Evolutionary conservation across 2,797 vertebrate genomes (phyloP).

Genomic region (Paramormyrops hopkinsi): DNA sequence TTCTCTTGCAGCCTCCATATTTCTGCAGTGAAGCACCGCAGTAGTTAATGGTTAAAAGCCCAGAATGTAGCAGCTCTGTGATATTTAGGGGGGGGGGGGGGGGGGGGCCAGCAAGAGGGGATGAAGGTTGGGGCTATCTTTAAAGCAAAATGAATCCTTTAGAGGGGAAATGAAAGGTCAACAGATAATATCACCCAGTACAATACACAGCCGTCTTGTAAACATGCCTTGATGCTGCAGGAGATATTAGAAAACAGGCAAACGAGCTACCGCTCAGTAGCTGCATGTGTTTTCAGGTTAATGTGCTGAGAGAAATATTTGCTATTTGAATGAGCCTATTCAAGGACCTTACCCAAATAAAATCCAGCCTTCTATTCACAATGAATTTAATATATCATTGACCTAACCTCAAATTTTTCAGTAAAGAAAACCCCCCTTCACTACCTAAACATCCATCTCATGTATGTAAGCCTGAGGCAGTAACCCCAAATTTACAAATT

Average conservation of each 20-base stretch:
- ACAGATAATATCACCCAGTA: conserved; percentile 60
- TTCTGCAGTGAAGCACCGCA: conserved; percentile 56
- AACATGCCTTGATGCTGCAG: conserved; percentile 49
- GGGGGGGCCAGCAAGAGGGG: conserved; percentile 42
- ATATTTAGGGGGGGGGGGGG: conserved; percentile 41
- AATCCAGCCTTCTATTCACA: neutral
- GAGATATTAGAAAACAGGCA: conserved; percentile 50
- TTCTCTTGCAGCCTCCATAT: conserved; percentile 52
- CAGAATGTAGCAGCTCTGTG: conserved; percentile 31
- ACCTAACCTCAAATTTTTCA: neutral
- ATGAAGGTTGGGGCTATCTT: conserved; percentile 39
- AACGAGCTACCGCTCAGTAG: neutral
- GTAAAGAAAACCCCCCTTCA: neutral
- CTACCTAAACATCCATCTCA: neutral
- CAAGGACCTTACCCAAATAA: neutral
- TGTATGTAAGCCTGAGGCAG: neutral
- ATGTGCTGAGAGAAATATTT: neutral
- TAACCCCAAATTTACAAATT: neutral
- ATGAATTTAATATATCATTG: neutral
- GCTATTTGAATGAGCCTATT: neutral
- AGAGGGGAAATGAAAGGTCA: conserved; percentile 31
- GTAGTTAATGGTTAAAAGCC: conserved; percentile 43
- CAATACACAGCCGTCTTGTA: conserved; percentile 62
- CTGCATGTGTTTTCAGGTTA: neutral
- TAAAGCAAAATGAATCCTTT: conserved; percentile 53